These are phyloP conservation scores for Corythucha ciliata DNA, from an alignment of 2,888 invertebrate genomes.

Conservation along the genomic window DNA sequence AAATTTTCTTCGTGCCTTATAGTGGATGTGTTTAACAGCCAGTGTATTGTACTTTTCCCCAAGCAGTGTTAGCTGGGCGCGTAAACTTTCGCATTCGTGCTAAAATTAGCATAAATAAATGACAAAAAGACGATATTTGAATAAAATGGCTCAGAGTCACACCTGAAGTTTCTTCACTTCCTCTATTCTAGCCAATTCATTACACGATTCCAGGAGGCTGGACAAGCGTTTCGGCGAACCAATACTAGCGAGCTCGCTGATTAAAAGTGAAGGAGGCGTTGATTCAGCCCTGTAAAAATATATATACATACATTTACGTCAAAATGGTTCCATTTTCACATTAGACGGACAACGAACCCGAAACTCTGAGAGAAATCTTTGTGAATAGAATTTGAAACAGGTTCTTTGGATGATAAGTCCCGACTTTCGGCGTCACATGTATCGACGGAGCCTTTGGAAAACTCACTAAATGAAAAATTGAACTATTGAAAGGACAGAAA, in stretches of 20 bases:
- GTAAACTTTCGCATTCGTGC: slow-evolving; percentile 38
- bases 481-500: neutral
- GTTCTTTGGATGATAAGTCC: slow-evolving; percentile 29
- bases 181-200: slow-evolving; percentile 37
- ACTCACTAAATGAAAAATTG: slow-evolving; percentile 28
- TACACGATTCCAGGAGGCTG: slow-evolving; percentile 37
- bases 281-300: slow-evolving; percentile 37
- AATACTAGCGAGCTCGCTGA: slow-evolving; percentile 37
- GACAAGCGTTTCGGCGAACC: slow-evolving; percentile 37
- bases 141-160: slow-evolving; percentile 9
- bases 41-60: slow-evolving; percentile 40
- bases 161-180: slow-evolving; percentile 39
- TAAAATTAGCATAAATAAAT: slow-evolving; percentile 28
- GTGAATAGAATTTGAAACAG: slow-evolving; percentile 26
- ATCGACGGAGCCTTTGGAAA: slow-evolving; percentile 27
- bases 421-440: slow-evolving; percentile 29
- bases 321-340: neutral
- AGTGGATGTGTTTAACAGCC: slow-evolving; percentile 39
- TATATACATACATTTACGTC: slow-evolving; percentile 6
- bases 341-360: slow-evolving; percentile 31
- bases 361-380: slow-evolving; percentile 36
- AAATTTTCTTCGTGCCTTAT: slow-evolving; percentile 39
- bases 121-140: neutral
- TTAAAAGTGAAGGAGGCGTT: slow-evolving; percentile 38
- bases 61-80: slow-evolving; percentile 36